These are phyloP conservation scores for Papilio dardanus DNA, from an alignment of 1,140 invertebrate species.

Conservation along the genomic window DNA sequence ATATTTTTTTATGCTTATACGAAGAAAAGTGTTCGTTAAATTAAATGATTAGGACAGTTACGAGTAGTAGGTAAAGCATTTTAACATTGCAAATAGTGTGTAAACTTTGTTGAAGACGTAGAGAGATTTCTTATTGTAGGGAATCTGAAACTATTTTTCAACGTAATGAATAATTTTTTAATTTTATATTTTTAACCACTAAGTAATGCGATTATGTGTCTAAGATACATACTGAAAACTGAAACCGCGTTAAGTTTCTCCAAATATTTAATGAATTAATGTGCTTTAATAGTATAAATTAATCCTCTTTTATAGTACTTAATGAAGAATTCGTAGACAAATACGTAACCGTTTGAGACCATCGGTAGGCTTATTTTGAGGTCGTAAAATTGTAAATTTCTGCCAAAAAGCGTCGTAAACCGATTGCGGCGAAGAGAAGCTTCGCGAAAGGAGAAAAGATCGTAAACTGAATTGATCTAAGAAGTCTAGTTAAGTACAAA, in stretches of 20 bases:
- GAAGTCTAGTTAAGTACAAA: constrained; percentile 65
- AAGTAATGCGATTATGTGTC: too few relatives aligned
- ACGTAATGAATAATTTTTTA: too few relatives aligned
- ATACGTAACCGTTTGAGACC: constrained; percentile 22
- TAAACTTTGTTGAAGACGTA: too few relatives aligned
- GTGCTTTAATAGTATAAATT: not conserved
- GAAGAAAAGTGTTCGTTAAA: too few relatives aligned
- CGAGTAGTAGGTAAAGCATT: too few relatives aligned
- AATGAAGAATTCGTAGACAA: constrained; percentile 7
- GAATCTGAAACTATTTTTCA: too few relatives aligned
- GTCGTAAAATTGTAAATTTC: constrained; percentile 62
- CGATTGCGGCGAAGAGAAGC: constrained; percentile 66
- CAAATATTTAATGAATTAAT: not conserved
- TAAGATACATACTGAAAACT: too few relatives aligned
- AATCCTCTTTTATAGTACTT: not conserved
- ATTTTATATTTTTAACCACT: too few relatives aligned
- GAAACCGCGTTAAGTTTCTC: not conserved
- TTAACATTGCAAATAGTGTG: too few relatives aligned
- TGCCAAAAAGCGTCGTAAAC: constrained; percentile 63
- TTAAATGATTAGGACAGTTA: too few relatives aligned
- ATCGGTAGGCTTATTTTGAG: constrained; percentile 44
- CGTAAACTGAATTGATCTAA: constrained; percentile 73
- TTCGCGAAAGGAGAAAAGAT: constrained; percentile 53
- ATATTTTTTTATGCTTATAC: too few relatives aligned
- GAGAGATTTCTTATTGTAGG: too few relatives aligned